Conservation (phyloP, 2,113 vertebrate genomes). For the Cairina moschata region DNA sequence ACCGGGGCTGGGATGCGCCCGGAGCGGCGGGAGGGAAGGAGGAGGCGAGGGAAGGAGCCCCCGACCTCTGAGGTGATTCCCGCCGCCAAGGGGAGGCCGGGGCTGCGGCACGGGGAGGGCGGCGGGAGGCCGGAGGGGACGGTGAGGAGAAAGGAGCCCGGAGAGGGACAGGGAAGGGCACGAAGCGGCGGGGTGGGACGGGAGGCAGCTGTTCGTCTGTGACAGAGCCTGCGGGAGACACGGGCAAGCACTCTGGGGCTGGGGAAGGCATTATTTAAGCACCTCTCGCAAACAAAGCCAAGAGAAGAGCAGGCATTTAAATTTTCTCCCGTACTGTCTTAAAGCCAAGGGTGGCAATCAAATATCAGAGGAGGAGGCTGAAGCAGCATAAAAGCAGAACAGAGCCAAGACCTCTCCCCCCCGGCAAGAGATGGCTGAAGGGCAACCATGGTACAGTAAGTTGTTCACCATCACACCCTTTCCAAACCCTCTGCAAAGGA, state of each 20-base stretch:
- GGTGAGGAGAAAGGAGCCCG: not conserved
- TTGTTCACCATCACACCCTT: not conserved
- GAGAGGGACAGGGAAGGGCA: not conserved
- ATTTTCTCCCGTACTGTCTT: not conserved
- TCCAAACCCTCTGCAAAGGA: not conserved
- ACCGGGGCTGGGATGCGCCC: not conserved
- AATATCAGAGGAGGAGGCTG: not conserved
- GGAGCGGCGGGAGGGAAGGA: not conserved
- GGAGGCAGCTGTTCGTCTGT: not conserved
- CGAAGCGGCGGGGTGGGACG: not conserved
- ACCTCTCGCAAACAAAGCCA: not conserved
- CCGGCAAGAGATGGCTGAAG: not conserved
- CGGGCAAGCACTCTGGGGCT: not conserved
- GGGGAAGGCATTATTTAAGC: not conserved
- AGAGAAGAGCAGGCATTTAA: fast-evolving
- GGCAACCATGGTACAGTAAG: not conserved
- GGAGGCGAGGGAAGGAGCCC: not conserved
- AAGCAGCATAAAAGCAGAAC: not conserved
- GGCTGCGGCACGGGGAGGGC: not conserved
- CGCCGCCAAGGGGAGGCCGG: no score
- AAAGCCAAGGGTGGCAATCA: not conserved
- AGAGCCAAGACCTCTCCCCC: not conserved
- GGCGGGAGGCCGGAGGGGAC: not conserved
- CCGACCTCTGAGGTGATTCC: not conserved
- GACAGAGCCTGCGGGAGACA: not conserved